Base-by-base conservation (phyloP, 2,113 vertebrate genomes). In the Diglossa brunneiventris region DNA sequence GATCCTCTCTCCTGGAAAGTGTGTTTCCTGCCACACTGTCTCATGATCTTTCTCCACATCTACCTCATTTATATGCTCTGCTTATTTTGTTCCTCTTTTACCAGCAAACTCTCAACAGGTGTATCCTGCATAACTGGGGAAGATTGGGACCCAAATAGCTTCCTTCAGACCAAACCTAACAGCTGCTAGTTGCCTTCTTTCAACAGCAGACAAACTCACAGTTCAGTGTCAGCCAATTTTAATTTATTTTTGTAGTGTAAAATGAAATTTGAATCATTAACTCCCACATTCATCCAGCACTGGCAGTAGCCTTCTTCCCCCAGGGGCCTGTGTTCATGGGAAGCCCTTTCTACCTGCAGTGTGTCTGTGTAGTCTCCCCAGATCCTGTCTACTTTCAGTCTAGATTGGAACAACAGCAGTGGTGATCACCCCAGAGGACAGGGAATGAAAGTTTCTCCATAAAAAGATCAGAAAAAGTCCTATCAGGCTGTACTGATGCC, bases 221-320 rank as follows among this genome's bases (percentile, higher is more conserved):
- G 47, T 72, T 90, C 81, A 35, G 3, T 39, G 11, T 75, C 89
- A 94, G 80, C 21, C 52, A 56, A 39, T 67, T 93, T 90, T 63
- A 76, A 90, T 93, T 87, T 89, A 81, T 92, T 87, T 90, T 67
- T 33, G 24, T 56, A 59, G 44, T 11, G 2, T 78, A 72, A 92
- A 82, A 91, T 68, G n/a, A 61, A 83, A 82, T 92, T 81, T 84
- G 83, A 84, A 78, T 90, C 50, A 80, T 81, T 87, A 87, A 64
- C 37, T 87, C 69, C 62, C 21, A 47, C 33, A 39, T 79, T 86
- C 0, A 0, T 58, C 90, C 76, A 63, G 58, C 49, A 62, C 27
- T 27, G 64, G 33, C 66, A 49, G 15, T 41, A 61, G 35, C 52
- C 52, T 7, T 46, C 68, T 74, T 86, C 26, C 8, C 21, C 9